Base-by-base conservation (phyloP, 2,888 invertebrate species). In the Leucophenga maculata region DNA sequence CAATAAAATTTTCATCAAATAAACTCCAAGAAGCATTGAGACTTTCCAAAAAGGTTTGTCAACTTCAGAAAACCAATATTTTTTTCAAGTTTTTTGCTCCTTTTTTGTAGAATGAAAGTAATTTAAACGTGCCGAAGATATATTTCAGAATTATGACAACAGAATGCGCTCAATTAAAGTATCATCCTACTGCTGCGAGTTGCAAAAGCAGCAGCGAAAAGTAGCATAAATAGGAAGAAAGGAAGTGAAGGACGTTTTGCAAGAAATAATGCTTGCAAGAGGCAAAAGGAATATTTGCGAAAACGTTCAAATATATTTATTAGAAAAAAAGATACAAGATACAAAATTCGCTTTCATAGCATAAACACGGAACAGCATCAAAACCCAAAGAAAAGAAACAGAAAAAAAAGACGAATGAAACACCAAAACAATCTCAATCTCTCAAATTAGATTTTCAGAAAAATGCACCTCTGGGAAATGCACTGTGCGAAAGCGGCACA, bases 401-500 rank as follows among this genome's bases (percentile, higher is more conserved):
- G n/a, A n/a, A n/a, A n/a, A n/a, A n/a, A 64, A 48, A 26, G 18
- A 78, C 55, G 59, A 65, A 75, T 80, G 80, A 83, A 83, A 80
- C 83, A 83, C 80, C 80, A 80, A 64, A 80, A 80, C 80, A 80
- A 80, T 80, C 83, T 80, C 80, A 86, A 82, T 85, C 85, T 84
- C 83, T 83, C 83, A 85, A 86, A 86, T 86, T 85, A 85, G 86
- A 86, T 85, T 85, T 86, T 84, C 78, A 79, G 84, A 82, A 85
- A 85, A 85, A 86, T 86, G 86, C 86, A 86, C 85, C 85, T 83
- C 79, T 83, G 85, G 85, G 86, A 86, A 85, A 85, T 86, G 82
- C 86, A 85, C 82, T 81, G 80, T 80, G 48, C 62, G 83, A 83
- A 82, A 82, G 83, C 78, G 77, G 79, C 68, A 75, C 72, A 46